These are phyloP conservation scores for Drosophila falleni DNA, from an alignment of 2,888 invertebrate species.

Conservation along the genomic window DNA sequence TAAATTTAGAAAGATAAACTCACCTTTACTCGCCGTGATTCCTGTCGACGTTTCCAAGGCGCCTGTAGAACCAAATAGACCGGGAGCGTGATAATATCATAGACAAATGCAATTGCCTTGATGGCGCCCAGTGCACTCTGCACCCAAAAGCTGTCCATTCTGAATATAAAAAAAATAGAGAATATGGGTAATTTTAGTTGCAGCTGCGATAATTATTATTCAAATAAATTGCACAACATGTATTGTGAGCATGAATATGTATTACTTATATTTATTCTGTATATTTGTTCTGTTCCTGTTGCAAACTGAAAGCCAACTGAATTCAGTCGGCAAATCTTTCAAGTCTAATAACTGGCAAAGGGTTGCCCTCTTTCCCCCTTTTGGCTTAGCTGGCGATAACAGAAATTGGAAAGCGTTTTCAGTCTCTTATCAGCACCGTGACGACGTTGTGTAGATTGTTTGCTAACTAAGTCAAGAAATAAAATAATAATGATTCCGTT, in stretches of 20 bases:
- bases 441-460: constrained; percentile 9
- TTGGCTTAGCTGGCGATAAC: constrained; percentile 44
- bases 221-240: constrained; percentile 13
- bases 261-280: constrained; percentile 14
- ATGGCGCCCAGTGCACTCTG: constrained; percentile 91
- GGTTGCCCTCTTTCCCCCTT: constrained; percentile 32
- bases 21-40: constrained; percentile 92
- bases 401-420: constrained; percentile 45
- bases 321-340: constrained; percentile 62
- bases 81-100: constrained; percentile 96
- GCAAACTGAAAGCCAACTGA: constrained; percentile 66
- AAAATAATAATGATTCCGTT: constrained; percentile 3
- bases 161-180: constrained; percentile 75
- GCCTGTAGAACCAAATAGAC: constrained; percentile 94
- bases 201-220: constrained; percentile 14
- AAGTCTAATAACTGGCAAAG: constrained; percentile 46
- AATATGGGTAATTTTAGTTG: constrained; percentile 16
- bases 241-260: neutral
- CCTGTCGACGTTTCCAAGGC: constrained; percentile 93
- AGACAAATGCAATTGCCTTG: constrained; percentile 93
- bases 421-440: constrained; percentile 35
- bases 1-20: constrained; percentile 45
- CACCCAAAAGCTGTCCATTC: constrained; percentile 89
- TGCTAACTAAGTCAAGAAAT: constrained; percentile 7
- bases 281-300: constrained; percentile 53